Conservation (phyloP, 2,797 vertebrate genomes). For the Petrocephalus sullivani region DNA sequence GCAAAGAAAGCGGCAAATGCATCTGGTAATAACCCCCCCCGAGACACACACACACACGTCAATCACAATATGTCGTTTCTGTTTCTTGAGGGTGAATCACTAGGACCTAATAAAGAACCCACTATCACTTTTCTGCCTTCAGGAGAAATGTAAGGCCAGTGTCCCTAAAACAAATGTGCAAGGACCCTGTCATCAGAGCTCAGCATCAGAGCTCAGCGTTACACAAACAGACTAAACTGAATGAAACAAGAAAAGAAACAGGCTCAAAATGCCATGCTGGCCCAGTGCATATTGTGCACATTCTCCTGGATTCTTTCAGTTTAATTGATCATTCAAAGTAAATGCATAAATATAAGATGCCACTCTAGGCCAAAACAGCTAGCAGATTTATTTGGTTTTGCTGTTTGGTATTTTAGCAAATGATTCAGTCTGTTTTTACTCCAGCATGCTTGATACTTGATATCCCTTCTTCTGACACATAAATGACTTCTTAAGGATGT, state of each 20-base stretch:
- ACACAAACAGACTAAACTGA: neutral
- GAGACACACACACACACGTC: neutral
- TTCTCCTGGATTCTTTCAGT: neutral
- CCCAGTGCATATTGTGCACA: neutral
- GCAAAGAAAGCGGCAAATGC: constrained; percentile 28
- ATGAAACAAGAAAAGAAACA: neutral
- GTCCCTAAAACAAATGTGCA: neutral
- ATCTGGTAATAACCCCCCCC: too few species aligned
- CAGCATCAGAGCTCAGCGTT: neutral
- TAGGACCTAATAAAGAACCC: constrained; percentile 18
- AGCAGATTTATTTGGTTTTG: neutral
- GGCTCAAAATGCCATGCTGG: neutral
- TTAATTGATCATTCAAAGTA: neutral
- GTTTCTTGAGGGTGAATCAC: constrained; percentile 32
- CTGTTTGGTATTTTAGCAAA: neutral
- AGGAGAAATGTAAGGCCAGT: neutral
- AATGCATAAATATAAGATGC: neutral
- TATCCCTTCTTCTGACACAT: neutral
- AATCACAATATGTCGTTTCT: neutral
- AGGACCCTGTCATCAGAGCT: neutral
- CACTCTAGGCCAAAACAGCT: neutral
- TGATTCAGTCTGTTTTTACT: neutral
- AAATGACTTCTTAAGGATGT: neutral
- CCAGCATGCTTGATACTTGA: neutral
- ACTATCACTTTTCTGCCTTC: neutral